Evolutionary conservation across 2,888 invertebrate genomes (phyloP).

Genomic region (Drosophila nr. fundita): DNA sequence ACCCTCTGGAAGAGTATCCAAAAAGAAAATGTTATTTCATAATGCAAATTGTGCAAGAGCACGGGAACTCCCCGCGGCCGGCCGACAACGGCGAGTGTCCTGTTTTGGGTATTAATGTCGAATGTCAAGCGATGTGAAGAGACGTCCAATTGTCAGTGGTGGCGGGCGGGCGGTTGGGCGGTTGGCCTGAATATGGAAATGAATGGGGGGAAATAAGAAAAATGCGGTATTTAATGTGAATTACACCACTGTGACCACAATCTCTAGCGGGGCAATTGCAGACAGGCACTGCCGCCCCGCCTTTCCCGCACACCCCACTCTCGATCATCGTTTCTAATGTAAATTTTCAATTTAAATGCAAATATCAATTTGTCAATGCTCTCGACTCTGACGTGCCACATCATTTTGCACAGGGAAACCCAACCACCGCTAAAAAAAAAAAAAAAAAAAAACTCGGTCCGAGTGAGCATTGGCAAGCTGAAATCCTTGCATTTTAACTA

Average conservation of each 20-base stretch:
- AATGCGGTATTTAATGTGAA: constrained; percentile 84
- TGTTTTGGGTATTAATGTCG: constrained; percentile 76
- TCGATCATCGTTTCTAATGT: constrained; percentile 82
- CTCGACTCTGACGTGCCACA: constrained; percentile 44
- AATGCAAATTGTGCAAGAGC: constrained; percentile 72
- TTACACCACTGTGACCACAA: constrained; percentile 85
- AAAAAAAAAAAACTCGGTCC: constrained; percentile 2
- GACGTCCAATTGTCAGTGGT: constrained; percentile 59
- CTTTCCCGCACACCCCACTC: constrained; percentile 10
- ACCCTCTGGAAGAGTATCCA: constrained; percentile 8
- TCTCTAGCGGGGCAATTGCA: constrained; percentile 10
- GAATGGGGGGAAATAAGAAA: constrained; percentile 69
- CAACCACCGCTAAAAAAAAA: not conserved
- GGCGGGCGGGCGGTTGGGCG: not conserved
- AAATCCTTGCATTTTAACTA: constrained; percentile 80
- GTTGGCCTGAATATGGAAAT: constrained; percentile 59
- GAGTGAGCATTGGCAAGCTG: constrained; percentile 6
- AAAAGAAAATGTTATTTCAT: constrained; percentile 73
- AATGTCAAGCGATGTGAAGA: constrained; percentile 76
- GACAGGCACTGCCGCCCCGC: not conserved
- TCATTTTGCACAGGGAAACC: constrained; percentile 25
- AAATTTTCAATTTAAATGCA: constrained; percentile 86
- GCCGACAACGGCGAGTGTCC: not conserved
- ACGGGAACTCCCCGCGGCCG: not conserved
- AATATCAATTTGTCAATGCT: constrained; percentile 85